Evolutionary conservation across 2,888 invertebrate species (phyloP).

Genomic region (Eupsilia transversa): DNA sequence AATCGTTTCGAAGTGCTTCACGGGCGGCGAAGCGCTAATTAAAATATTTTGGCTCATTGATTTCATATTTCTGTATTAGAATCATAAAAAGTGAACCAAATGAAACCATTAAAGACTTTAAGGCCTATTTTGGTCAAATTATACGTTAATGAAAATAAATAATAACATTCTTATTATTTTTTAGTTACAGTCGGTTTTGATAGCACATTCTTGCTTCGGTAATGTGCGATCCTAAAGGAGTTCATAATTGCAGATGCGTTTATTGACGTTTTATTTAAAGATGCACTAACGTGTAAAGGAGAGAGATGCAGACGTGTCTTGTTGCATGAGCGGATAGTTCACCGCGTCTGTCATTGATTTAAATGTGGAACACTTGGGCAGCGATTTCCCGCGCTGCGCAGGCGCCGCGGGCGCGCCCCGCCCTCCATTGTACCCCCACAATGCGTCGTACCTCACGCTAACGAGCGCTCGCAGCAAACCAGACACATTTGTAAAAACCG

Average conservation of each 20-base stretch:
- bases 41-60: constrained; percentile 28
- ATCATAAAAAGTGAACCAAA: constrained; percentile 45
- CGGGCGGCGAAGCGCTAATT: constrained; percentile 16
- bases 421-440: constrained; percentile 88
- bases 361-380: constrained; percentile 78
- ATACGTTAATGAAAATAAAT: constrained; percentile 33
- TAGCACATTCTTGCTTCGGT: constrained; percentile 43
- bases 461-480: constrained; percentile 89
- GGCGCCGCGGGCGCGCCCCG: constrained; percentile 84
- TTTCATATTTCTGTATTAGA: constrained; percentile 43
- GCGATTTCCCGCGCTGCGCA: constrained; percentile 77
- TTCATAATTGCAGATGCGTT: constrained; percentile 1
- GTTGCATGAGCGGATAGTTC: constrained; percentile 68
- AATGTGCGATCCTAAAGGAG: constrained; percentile 50
- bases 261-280: constrained; percentile 6
- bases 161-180: constrained; percentile 16
- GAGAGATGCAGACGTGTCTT: constrained; percentile 24
- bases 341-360: constrained; percentile 82
- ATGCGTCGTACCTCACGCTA: constrained; percentile 89
- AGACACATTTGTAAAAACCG: constrained; percentile 90
- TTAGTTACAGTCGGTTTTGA: constrained; percentile 43
- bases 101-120: constrained; percentile 56
- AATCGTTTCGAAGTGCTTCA: constrained; percentile 22
- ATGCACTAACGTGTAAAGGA: background rate
- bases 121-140: constrained; percentile 26